phyloP scores from a whole-genome alignment of 2,888 invertebrate species.

The Oligia latruncula region DNA sequence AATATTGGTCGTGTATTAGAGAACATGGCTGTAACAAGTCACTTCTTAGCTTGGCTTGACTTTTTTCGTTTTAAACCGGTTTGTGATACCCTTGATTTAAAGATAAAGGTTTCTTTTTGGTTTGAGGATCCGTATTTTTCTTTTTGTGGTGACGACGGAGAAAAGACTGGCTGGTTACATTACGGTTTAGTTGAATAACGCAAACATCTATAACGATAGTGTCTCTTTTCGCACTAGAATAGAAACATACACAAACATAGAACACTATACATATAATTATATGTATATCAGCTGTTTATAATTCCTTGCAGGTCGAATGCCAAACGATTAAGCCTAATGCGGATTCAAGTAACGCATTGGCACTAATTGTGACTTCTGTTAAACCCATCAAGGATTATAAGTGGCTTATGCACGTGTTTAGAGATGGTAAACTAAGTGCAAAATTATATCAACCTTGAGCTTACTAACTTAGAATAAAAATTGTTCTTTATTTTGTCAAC shows the following conservation, averaged over 20 bases:
- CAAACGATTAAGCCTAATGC: slow-evolving; percentile 54
- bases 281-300: slow-evolving; percentile 34
- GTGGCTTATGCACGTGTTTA: slow-evolving; percentile 18
- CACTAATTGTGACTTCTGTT: slow-evolving; percentile 57
- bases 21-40: slow-evolving; percentile 79
- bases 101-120: slow-evolving; percentile 50
- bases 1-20: slow-evolving; percentile 87
- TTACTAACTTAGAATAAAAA: slow-evolving; percentile 5
- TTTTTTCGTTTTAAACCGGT: slow-evolving; percentile 66
- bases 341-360: slow-evolving; percentile 55
- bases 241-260: slow-evolving; percentile 17
- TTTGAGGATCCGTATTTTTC: slow-evolving; percentile 8
- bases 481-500: slow-evolving; percentile 3
- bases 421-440: slow-evolving; percentile 3
- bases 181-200: neutral
- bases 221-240: neutral
- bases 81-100: slow-evolving; percentile 60
- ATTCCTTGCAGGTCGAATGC: slow-evolving; percentile 57
- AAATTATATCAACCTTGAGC: neutral
- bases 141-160: slow-evolving; percentile 17
- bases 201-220: slow-evolving; percentile 8
- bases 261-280: neutral
- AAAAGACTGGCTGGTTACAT: slow-evolving; percentile 6
- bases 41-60: slow-evolving; percentile 72
- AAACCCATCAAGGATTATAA: slow-evolving; percentile 36